These are phyloP conservation scores for Sitobion miscanthi DNA, from an alignment of 1,140 invertebrate genomes.

Conservation along the genomic window DNA sequence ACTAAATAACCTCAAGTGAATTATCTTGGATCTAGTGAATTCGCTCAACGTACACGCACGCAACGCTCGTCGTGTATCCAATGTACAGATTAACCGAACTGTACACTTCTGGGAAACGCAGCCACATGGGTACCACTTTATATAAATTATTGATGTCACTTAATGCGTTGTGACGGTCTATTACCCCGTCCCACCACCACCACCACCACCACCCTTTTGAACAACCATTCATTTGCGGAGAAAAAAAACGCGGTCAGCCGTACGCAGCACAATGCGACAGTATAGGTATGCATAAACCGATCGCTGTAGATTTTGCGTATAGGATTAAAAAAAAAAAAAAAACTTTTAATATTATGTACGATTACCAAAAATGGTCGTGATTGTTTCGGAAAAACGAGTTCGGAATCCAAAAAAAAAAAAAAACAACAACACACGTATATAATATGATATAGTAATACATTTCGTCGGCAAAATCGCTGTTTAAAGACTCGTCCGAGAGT, in stretches of 20 bases:
- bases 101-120: background rate
- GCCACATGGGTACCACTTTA: background rate
- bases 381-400: background rate
- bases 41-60: background rate
- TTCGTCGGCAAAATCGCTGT: background rate
- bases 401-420: background rate
- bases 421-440: background rate
- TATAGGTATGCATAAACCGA: background rate
- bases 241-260: background rate
- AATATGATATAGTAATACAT: background rate
- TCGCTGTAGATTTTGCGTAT: background rate
- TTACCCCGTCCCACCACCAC: background rate
- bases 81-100: background rate
- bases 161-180: slow-evolving; percentile 17
- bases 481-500: slow-evolving; percentile 28
- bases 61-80: background rate
- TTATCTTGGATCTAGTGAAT: background rate
- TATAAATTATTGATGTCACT: slow-evolving; percentile 44
- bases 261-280: background rate
- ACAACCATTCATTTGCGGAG: background rate
- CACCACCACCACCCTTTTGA: background rate
- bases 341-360: background rate
- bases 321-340: background rate
- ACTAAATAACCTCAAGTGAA: background rate
- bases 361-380: background rate